Conservation (phyloP, 2,888 invertebrate genomes). For the Pachymerium ferrugineum region DNA sequence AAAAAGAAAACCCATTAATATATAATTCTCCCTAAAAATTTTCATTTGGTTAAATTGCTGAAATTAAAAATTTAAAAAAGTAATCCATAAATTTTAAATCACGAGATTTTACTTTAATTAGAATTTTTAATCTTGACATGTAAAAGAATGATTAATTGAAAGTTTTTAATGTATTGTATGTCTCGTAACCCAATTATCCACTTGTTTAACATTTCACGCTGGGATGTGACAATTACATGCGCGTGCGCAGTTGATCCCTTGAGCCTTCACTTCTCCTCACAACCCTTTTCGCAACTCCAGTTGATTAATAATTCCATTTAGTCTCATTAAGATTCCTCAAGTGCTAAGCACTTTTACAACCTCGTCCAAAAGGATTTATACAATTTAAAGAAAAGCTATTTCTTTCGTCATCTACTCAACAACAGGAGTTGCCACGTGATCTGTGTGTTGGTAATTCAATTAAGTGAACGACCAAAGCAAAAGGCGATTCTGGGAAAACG, state of each 20-base stretch:
- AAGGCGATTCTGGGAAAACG: conserved; percentile 1
- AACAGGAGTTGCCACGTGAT: not conserved
- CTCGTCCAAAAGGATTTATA: conserved; percentile 1
- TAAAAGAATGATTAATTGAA: not conserved
- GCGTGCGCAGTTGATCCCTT: conserved; percentile 15
- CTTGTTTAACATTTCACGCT: conserved; percentile 24
- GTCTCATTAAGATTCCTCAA: not conserved
- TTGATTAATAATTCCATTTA: conserved; percentile 27
- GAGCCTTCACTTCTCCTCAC: conserved; percentile 18
- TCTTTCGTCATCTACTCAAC: not conserved
- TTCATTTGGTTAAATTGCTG: no score
- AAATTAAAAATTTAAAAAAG: no score
- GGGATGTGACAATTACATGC: conserved; percentile 10
- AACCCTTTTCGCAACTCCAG: conserved; percentile 3
- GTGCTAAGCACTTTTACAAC: no score
- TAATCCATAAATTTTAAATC: no score
- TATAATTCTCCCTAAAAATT: no score
- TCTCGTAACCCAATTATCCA: conserved; percentile 9
- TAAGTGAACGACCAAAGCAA: not conserved
- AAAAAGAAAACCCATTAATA: no score
- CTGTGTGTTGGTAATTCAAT: not conserved
- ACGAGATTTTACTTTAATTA: no score
- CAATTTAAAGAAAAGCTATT: not conserved
- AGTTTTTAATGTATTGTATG: conserved; percentile 11
- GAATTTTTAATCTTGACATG: no score